Evolutionary conservation across 2,888 invertebrate species (phyloP).

Genomic region (Dysmachus trigonus): DNA sequence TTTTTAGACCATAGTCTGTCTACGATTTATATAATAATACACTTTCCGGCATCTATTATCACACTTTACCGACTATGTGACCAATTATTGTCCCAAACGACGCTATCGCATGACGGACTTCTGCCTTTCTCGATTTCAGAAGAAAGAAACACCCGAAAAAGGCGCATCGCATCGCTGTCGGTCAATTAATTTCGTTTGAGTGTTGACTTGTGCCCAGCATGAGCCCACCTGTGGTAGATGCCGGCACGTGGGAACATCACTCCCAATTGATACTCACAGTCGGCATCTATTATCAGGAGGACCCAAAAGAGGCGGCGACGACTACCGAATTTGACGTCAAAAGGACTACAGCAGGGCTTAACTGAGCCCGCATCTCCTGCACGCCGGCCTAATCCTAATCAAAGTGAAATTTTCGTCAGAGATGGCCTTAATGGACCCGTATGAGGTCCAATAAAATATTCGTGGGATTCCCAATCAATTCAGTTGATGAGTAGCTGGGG

Average conservation of each 20-base stretch:
- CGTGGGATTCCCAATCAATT: slow-evolving; percentile 14
- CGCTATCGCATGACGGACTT: neutral
- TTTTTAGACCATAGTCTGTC: too few relatives aligned
- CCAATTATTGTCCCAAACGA: neutral
- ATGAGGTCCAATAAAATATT: slow-evolving; percentile 6
- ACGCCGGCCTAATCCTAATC: neutral
- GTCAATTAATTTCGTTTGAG: neutral
- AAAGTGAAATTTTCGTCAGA: neutral
- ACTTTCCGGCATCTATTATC: neutral
- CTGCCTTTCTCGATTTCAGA: neutral
- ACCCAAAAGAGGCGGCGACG: neutral
- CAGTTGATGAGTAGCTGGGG: neutral
- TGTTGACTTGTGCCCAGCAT: slow-evolving; percentile 25
- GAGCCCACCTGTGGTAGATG: neutral
- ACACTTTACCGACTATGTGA: neutral
- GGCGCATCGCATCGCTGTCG: neutral
- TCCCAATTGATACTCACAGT: neutral
- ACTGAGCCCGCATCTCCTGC: neutral
- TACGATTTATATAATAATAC: too few relatives aligned
- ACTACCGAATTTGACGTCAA: neutral
- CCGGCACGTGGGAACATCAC: slow-evolving; percentile 21
- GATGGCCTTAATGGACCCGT: slow-evolving; percentile 10
- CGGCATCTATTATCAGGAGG: neutral
- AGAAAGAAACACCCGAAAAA: neutral
- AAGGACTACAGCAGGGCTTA: neutral